Percentiles rank a stretch among this genome's conserved stretches.
Conservation (phyloP, 2,888 invertebrate species). For the Xylota segnis region DNA sequence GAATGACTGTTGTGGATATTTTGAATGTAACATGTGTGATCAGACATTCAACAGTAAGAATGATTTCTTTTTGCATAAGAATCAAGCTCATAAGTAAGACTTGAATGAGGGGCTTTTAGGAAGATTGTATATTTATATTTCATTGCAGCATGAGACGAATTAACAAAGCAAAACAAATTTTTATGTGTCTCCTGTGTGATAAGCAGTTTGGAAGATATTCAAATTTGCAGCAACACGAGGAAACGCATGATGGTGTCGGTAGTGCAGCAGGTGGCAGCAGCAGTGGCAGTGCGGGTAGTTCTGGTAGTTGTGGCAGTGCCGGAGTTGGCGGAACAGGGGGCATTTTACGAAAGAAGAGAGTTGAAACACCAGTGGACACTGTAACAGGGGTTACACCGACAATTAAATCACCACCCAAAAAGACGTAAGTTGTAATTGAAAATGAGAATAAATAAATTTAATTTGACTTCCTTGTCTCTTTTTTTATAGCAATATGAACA, state of each 20-base stretch:
- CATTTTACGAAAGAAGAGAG: conserved; percentile 37
- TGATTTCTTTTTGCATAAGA: conserved; percentile 74
- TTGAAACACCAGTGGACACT: conserved; percentile 40
- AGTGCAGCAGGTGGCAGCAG: conserved; percentile 17
- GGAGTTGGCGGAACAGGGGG: conserved; percentile 31
- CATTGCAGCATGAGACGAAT: conserved; percentile 64
- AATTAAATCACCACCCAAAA: conserved; percentile 57
- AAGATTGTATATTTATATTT: not conserved
- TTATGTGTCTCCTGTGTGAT: conserved; percentile 68
- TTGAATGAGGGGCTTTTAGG: not conserved
- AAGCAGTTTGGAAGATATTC: conserved; percentile 65
- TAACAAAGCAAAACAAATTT: conserved; percentile 70
- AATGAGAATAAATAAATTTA: too few relatives aligned
- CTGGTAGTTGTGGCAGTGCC: conserved; percentile 33
- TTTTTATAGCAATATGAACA: conserved; percentile 31
- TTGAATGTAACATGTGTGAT: conserved; percentile 70
- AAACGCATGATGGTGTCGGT: conserved; percentile 61
- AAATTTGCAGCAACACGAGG: conserved; percentile 67
- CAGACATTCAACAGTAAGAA: conserved; percentile 69
- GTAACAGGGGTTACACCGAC: conserved; percentile 8
- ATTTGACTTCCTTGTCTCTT: not conserved
- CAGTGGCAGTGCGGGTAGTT: conserved; percentile 42
- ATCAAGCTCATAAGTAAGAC: conserved; percentile 68
- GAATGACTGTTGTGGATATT: conserved; percentile 69
- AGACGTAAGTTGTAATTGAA: conserved; percentile 42